Percentiles rank a stretch among this genome's conserved stretches.
Evolutionary conservation across 2,113 vertebrate species (phyloP).

Genomic region (Coracopsis vasa): DNA sequence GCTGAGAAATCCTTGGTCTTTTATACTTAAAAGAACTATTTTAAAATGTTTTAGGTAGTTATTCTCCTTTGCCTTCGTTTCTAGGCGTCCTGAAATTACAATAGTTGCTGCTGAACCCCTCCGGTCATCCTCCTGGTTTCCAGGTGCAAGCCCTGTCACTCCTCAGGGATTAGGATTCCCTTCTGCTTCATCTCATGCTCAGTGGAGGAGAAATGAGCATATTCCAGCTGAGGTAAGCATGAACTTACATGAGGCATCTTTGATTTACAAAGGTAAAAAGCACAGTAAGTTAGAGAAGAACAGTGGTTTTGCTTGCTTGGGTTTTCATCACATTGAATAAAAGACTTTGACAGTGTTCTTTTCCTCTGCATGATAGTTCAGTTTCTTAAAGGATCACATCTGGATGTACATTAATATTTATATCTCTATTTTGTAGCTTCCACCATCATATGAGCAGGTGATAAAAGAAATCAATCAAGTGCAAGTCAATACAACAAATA

Average conservation of each 20-base stretch:
- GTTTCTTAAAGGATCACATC: not conserved
- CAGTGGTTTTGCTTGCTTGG: not conserved
- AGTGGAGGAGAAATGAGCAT: conserved; percentile 78
- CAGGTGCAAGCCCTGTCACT: conserved; percentile 66
- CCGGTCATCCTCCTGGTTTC: conserved; percentile 82
- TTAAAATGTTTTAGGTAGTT: not conserved
- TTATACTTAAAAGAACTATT: not conserved
- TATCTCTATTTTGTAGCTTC: conserved; percentile 77
- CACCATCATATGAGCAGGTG: conserved; percentile 95
- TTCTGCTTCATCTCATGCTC: conserved; percentile 75
- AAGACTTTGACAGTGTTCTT: not conserved
- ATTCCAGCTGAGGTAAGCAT: conserved; percentile 78
- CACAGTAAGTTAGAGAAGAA: not conserved
- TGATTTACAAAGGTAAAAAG: not conserved
- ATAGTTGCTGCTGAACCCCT: conserved; percentile 89
- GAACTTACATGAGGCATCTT: not conserved
- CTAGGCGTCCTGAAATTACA: conserved; percentile 89
- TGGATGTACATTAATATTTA: not conserved
- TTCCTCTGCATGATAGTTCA: not conserved
- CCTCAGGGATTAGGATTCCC: conserved; percentile 75
- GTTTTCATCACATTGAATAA: not conserved
- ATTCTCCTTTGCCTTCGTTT: not conserved
- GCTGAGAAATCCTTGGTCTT: not conserved
- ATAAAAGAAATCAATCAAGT: conserved; percentile 92
- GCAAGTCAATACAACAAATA: conserved; percentile 78